Percentiles rank a stretch among this genome's conserved stretches.
These are phyloP conservation scores for Mesorhabditis spiculigera DNA, from an alignment of 2,888 invertebrate genomes.

Conservation along the genomic window DNA sequence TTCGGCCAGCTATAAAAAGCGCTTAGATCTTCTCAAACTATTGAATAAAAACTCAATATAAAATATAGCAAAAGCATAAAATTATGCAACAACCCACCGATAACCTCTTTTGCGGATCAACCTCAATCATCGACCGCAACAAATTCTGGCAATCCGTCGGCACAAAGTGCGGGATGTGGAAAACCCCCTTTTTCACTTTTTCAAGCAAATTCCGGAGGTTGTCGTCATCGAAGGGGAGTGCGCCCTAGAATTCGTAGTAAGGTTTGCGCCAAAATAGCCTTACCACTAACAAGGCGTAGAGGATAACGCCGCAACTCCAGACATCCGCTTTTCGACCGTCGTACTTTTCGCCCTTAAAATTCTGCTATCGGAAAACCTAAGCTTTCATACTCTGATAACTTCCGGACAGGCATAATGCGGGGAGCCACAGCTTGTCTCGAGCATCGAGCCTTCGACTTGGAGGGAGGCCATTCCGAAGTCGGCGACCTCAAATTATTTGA, in stretches of 20 bases:
- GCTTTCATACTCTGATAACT: no score
- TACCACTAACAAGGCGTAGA: conserved; percentile 88
- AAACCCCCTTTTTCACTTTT: conserved; percentile 90
- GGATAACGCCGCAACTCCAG: conserved; percentile 98
- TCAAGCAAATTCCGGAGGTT: conserved; percentile 94
- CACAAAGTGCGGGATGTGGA: conserved; percentile 98
- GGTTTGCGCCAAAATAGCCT: conserved; percentile 38
- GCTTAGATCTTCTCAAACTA: neutral
- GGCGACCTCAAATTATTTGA: conserved; percentile 70
- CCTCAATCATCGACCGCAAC: conserved; percentile 96
- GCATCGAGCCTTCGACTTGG: conserved; percentile 93
- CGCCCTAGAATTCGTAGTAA: conserved; percentile 68
- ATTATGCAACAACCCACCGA: conserved; percentile 63
- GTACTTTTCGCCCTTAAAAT: conserved; percentile 99
- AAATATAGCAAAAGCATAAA: conserved; percentile 9
- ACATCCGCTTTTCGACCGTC: conserved; percentile 97
- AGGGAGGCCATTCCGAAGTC: conserved; percentile 99
- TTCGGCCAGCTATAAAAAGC: conserved; percentile 75
- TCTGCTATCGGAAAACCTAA: no score
- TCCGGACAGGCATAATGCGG: conserved; percentile 99
- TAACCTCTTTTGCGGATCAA: conserved; percentile 94
- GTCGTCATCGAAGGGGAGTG: conserved; percentile 94
- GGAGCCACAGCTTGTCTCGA: conserved; percentile 97
- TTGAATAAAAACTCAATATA: neutral
- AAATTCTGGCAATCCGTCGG: conserved; percentile 94